Evolutionary conservation across 1,140 invertebrate genomes (phyloP).

Genomic region (Scaptomyza hsui): DNA sequence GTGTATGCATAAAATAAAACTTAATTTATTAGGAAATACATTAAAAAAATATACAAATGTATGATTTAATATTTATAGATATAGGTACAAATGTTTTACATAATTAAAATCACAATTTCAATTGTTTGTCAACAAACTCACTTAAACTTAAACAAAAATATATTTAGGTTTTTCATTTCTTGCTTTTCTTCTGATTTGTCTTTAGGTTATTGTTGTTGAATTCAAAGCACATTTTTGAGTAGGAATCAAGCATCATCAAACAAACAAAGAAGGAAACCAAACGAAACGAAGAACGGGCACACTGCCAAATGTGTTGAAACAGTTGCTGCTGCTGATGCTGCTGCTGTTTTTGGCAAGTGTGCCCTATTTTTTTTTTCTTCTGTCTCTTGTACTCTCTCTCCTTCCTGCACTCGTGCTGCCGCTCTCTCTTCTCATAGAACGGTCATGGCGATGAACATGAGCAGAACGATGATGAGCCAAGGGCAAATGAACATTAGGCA

Average conservation of each 20-base stretch:
- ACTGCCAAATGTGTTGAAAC: constrained; percentile 68
- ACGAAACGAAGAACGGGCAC: constrained; percentile 37
- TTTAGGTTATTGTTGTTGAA: no score
- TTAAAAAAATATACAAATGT: neutral
- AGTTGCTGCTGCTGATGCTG: constrained; percentile 3
- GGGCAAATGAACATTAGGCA: constrained; percentile 83
- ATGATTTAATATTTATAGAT: constrained; percentile 4
- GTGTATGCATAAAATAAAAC: constrained; percentile 13
- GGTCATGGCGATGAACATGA: constrained; percentile 81
- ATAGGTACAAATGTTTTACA: constrained; percentile 45
- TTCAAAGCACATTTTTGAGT: constrained; percentile 46
- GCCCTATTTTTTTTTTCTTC: constrained; percentile 51
- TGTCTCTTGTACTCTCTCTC: neutral
- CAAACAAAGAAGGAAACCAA: no score
- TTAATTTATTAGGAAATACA: constrained; percentile 30
- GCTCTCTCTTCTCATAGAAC: constrained; percentile 44
- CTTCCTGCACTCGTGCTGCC: neutral
- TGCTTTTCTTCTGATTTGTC: constrained; percentile 7
- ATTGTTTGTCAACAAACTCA: constrained; percentile 27
- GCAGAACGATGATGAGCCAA: constrained; percentile 76
- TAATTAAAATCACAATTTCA: constrained; percentile 70
- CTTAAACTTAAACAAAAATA: constrained; percentile 6
- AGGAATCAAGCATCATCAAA: constrained; percentile 53
- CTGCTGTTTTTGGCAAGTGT: constrained; percentile 46
- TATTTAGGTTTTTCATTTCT: constrained; percentile 6